Percentiles rank a stretch among this genome's conserved stretches.
These are phyloP conservation scores for Tetramorium parvispinum DNA, from an alignment of 1,140 invertebrate species.

Conservation along the genomic window DNA sequence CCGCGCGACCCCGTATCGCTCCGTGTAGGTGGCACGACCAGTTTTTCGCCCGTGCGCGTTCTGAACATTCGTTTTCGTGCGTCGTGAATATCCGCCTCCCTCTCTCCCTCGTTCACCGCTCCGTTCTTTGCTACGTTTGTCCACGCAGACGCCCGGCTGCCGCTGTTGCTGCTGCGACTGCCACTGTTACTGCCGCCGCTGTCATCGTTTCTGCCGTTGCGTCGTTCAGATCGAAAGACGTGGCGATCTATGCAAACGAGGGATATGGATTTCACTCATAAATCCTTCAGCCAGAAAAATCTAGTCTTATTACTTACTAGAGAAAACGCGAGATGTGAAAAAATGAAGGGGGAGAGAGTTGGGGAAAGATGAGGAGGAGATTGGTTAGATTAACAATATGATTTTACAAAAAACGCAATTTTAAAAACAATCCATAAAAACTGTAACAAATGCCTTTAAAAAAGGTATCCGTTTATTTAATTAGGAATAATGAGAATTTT, in stretches of 20 bases:
- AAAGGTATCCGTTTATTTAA: neutral
- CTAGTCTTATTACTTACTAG: constrained; percentile 25
- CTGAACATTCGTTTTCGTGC: constrained; percentile 76
- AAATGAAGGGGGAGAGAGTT: neutral
- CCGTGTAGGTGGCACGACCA: constrained; percentile 79
- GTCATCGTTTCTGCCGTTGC: constrained; percentile 13
- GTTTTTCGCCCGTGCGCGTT: constrained; percentile 74
- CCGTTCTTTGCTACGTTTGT: constrained; percentile 32
- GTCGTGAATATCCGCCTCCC: constrained; percentile 69
- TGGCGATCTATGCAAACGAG: constrained; percentile 15
- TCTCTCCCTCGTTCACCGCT: neutral
- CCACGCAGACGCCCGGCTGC: constrained; percentile 27
- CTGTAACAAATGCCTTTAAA: neutral
- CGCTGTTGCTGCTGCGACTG: neutral
- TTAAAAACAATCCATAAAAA: neutral
- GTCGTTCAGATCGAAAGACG: neutral
- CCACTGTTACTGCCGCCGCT: neutral
- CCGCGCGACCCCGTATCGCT: constrained; percentile 66
- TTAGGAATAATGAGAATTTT: neutral
- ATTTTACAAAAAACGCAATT: neutral
- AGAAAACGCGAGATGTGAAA: neutral
- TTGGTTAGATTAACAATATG: neutral
- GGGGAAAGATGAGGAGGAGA: neutral
- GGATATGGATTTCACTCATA: constrained; percentile 64
- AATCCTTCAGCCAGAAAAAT: constrained; percentile 53